These are phyloP conservation scores for Melinopterus prodromus DNA, from an alignment of 2,888 invertebrate genomes.

Conservation along the genomic window DNA sequence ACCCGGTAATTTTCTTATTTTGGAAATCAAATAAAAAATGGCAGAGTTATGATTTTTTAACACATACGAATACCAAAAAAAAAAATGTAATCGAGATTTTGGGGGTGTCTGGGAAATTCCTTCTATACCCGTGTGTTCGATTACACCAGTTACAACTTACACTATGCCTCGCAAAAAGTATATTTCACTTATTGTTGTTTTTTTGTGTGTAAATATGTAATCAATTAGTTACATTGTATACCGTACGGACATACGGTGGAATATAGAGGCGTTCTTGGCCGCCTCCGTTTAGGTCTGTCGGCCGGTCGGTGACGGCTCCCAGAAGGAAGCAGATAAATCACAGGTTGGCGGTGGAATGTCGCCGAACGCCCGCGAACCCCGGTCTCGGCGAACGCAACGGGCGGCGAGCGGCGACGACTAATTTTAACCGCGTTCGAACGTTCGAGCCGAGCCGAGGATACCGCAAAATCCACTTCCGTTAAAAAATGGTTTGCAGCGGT, in stretches of 20 bases:
- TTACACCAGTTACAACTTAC: no score
- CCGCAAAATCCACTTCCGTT: conserved; percentile 23
- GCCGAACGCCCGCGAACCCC: conserved; percentile 7
- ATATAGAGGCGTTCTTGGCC: neutral
- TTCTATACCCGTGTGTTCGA: no score
- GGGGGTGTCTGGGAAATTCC: no score
- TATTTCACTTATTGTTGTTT: no score
- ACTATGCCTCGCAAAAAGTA: no score
- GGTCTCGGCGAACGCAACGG: conserved; percentile 14
- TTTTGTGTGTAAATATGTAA: no score
- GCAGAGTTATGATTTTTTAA: no score
- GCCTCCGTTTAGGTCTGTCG: neutral
- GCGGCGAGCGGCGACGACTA: conserved; percentile 4
- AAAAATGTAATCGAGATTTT: no score
- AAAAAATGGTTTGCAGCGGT: conserved; percentile 18
- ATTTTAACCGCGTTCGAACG: conserved; percentile 15
- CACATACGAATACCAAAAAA: no score
- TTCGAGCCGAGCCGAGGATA: neutral
- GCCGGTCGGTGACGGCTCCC: neutral
- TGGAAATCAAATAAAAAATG: no score
- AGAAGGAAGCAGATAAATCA: neutral
- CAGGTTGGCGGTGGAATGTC: conserved; percentile 12
- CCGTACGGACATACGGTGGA: neutral
- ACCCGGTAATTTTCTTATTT: no score
- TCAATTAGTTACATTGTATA: neutral